Percentiles rank a stretch among this genome's conserved stretches.
Evolutionary conservation across 2,113 vertebrate genomes (phyloP).

Genomic region (Festucalex cinctus): DNA sequence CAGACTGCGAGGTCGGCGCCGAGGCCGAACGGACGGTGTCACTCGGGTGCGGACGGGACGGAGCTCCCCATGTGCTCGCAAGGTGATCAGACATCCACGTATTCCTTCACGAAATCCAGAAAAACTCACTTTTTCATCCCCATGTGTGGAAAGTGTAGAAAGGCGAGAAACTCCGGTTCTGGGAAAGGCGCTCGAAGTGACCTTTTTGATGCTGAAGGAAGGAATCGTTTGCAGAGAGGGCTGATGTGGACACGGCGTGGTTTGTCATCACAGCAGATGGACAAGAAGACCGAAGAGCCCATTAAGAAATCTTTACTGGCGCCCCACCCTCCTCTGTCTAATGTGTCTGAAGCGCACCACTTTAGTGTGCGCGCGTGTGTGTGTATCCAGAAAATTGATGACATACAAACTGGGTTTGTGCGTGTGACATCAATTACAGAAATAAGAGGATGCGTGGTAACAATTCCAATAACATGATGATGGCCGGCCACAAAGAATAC

Average conservation of each 20-base stretch:
- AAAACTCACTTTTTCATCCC: conserved; percentile 25
- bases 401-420: conserved; percentile 1
- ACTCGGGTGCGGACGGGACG: conserved; percentile 32
- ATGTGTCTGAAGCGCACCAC: conserved; percentile 68
- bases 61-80: conserved; percentile 35
- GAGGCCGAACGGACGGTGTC: conserved; percentile 36
- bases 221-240: conserved; percentile 36
- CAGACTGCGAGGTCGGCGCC: conserved; percentile 15
- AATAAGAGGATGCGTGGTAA: background rate
- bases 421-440: conserved; percentile 8
- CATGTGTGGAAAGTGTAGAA: background rate
- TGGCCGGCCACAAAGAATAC: background rate
- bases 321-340: conserved; percentile 72
- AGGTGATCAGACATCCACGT: conserved; percentile 35
- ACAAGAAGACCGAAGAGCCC: conserved; percentile 58
- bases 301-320: conserved; percentile 71
- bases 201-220: conserved; percentile 16
- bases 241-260: conserved; percentile 44
- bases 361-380: conserved; percentile 45
- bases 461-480: background rate
- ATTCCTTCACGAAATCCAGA: conserved; percentile 14
- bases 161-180: conserved; percentile 1
- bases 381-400: conserved; percentile 22
- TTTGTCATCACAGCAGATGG: conserved; percentile 66
- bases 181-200: conserved; percentile 17